Base-by-base conservation (phyloP, 2,888 invertebrate genomes). In the Ennomos fuscantarius region DNA sequence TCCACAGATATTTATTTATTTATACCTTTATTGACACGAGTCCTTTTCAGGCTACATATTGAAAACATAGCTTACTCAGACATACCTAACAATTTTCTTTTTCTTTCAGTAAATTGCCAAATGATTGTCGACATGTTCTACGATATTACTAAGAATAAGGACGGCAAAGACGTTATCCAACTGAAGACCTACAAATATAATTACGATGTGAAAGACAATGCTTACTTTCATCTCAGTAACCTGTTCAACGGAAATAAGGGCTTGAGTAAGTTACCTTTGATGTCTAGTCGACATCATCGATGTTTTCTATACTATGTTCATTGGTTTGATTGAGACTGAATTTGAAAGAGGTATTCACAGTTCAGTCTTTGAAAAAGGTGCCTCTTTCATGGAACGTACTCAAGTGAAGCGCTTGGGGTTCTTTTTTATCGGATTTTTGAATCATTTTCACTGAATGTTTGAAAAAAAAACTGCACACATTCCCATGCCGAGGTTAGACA, bases 231-330 rank as follows among this genome's bases (percentile, higher is more conserved):
- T 9, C 59, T 89, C 15, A 81, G 82, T 0, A 88, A 88, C 56
- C 74, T 89, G 15, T 89, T 89, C 62, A 86, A 87, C 52, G 89
- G 89, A 41, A 87, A 89, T 56, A 83, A 86, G 55, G 63, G 13
- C 1, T 37, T 46, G 36, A 82, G 89, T 89, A 70, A 84, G 88
- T 86, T 8, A 35, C n/a, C 46, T 57, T 31, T 40, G 57, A 51
- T 44, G 12, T 50, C 24, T 15, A 15, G 15, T 15, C 15, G 3
- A 24, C 24, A 24, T 24, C 24, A 24, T 24, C 24, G 5, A 24
- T 24, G 24, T 24, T 24, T 24, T 24, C 24, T 39, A 37, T 31
- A 37, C 8, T 12, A 9, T 11, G 10, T 43, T 46, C 31, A 47
- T 37, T 32, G 8, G 10, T 31, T 40, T 36, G 10, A 46, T 11